These are phyloP conservation scores for Rhingia campestris DNA, from an alignment of 2,888 invertebrate species.

Conservation along the genomic window DNA sequence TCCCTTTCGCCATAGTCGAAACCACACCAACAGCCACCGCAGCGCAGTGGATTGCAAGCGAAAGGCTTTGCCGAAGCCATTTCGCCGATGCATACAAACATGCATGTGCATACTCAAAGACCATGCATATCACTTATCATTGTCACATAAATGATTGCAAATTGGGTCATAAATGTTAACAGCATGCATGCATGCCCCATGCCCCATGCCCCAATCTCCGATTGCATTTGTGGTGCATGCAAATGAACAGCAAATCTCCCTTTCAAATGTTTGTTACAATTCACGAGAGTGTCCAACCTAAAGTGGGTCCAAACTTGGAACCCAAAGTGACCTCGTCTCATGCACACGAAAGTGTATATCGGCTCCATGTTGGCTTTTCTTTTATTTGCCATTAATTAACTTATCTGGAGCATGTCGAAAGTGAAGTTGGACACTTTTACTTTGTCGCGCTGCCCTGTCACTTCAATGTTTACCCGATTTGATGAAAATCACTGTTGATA, in stretches of 20 bases:
- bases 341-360: constrained; percentile 18
- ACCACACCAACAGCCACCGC: constrained; percentile 14
- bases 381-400: constrained; percentile 36
- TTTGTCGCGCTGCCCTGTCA: constrained; percentile 13
- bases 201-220: background rate
- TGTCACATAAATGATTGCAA: constrained; percentile 53
- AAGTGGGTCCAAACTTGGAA: constrained; percentile 28
- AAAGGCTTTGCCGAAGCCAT: background rate
- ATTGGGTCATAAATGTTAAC: constrained; percentile 60
- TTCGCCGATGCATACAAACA: constrained; percentile 8
- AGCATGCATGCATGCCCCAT: background rate
- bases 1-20: constrained; percentile 1
- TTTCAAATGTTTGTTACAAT: constrained; percentile 22
- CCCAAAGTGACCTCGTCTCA: constrained; percentile 30
- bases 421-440: constrained; percentile 48
- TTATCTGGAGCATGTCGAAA: constrained; percentile 51
- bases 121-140: constrained; percentile 35
- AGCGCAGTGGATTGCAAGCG: background rate
- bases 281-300: constrained; percentile 1
- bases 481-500: constrained; percentile 6
- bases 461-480: constrained; percentile 2
- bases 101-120: background rate
- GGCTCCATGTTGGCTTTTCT: background rate
- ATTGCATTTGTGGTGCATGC: constrained; percentile 2
- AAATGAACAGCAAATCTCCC: constrained; percentile 16